Evolutionary conservation across 1,140 invertebrate species (phyloP).

Genomic region (Drosophila obscura): DNA sequence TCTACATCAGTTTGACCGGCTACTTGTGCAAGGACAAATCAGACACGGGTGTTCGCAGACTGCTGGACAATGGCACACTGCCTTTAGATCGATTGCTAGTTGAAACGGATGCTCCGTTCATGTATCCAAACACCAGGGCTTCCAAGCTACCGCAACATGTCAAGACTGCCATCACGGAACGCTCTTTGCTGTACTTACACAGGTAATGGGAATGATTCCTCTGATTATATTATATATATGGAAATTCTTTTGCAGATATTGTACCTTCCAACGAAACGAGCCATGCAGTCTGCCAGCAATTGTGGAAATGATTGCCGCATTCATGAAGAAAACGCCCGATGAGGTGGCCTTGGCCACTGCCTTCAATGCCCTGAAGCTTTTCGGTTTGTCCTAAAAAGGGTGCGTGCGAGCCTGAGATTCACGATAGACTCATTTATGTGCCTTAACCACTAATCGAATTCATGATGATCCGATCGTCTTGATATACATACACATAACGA

Average conservation of each 20-base stretch:
- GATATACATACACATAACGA: conserved; percentile 7
- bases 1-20: conserved; percentile 94
- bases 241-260: conserved; percentile 87
- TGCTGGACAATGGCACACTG: conserved; percentile 91
- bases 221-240: neutral
- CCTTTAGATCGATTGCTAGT: conserved; percentile 93
- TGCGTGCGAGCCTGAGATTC: conserved; percentile 66
- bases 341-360: conserved; percentile 96
- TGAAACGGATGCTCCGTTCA: conserved; percentile 97
- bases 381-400: conserved; percentile 89
- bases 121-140: conserved; percentile 97
- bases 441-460: conserved; percentile 77
- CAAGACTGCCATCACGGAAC: conserved; percentile 93
- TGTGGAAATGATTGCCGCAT: conserved; percentile 96
- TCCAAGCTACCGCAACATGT: conserved; percentile 94
- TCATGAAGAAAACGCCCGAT: conserved; percentile 93
- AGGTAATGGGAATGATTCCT: conserved; percentile 49
- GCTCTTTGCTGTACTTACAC: conserved; percentile 85
- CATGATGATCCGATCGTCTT: conserved; percentile 56
- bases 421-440: conserved; percentile 74
- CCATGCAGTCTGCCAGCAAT: conserved; percentile 96
- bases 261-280: conserved; percentile 98
- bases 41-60: conserved; percentile 92
- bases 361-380: conserved; percentile 96
- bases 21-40: conserved; percentile 90